Evolutionary conservation across 2,888 invertebrate genomes (phyloP), one percentile per base, ranked within the genome.

Genomic region (Electrophaes corylata): DNA sequence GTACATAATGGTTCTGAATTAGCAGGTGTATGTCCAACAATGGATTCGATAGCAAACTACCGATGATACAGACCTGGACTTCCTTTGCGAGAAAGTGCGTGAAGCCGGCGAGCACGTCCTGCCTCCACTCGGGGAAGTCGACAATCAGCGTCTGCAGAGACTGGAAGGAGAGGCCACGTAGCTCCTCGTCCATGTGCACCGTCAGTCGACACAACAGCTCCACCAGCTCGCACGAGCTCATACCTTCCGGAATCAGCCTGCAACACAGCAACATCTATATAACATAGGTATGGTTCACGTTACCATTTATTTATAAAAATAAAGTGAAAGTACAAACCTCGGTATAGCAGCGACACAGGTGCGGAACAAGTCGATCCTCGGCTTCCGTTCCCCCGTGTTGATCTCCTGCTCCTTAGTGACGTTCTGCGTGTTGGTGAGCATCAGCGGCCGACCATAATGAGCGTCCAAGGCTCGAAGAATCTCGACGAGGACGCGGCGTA

Each of bases 331-430:
- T 12, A 44, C 23, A 20, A 5, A 86, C 91, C 91, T 86, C 0
- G 99, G 99, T 73, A 99, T 98, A 4, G 99, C 99, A 6, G 99
- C 99, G 12, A 99, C 97, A 79, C 99, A 99, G 0, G 99, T 99
- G 40, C 99, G 94, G 82, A 99, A 99, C 71, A 99, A 90, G 88
- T 99, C 99, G 69, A 99, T 98, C 78, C 99, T 96, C 0, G 99
- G 98, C 81, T 99, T 99, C 35, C 99, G 93, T 81, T 99, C 99
- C 0, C 98, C 99, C 0, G 97, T 97, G 29, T 97, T 94, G 93
- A 97, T 96, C 84, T 97, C 97, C 6, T 97, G 97, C 78, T 97
- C 97, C 84, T 99, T 99, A 67, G 98, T 98, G 43, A 97, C 95
- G 81, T 98, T 98, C 80, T 99, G 98, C 0, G 97, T 96, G 72